Percentiles rank a stretch among this genome's conserved stretches.
Evolutionary conservation across 30 jellyfish, hydroid and myxozoan genomes (phyloP).

Genomic region (Aurelia sp.): DNA sequence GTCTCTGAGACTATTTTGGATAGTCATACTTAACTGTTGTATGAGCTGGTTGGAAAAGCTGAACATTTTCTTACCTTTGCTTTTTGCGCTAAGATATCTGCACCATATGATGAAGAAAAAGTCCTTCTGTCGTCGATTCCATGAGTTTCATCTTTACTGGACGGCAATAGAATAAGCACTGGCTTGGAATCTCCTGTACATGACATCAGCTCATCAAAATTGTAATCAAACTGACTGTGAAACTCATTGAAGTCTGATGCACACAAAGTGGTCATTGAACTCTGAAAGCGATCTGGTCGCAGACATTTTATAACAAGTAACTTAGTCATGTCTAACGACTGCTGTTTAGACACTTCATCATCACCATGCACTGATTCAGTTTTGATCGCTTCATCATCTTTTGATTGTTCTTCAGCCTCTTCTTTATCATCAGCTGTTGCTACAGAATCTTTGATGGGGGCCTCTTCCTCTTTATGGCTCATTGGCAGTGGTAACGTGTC

Average conservation of each 20-base stretch:
- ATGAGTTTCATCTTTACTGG: not conserved
- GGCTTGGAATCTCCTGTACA: constrained; percentile 22
- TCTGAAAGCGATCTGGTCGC: constrained; percentile 82
- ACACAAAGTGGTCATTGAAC: constrained; percentile 43
- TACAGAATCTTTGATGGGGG: not conserved
- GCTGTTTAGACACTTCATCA: not conserved
- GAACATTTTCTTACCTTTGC: constrained; percentile 14
- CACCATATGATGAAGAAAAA: not conserved
- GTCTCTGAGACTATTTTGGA: no score
- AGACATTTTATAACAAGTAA: constrained; percentile 53
- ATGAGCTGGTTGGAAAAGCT: no score
- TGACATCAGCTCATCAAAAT: constrained; percentile 40
- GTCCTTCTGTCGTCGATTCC: not conserved
- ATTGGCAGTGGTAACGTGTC: constrained; percentile 55
- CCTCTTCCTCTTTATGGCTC: not conserved
- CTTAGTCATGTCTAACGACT: not conserved
- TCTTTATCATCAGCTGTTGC: not conserved
- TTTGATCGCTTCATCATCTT: not conserved
- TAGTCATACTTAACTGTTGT: no score
- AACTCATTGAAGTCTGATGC: constrained; percentile 10
- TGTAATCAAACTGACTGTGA: not conserved
- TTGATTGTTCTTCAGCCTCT: not conserved
- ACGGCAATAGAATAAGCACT: constrained; percentile 46
- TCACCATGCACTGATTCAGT: not conserved
- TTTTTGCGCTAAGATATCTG: not conserved